phyloP scores from a whole-genome alignment of 1,140 invertebrate species.

The Drosophila novamexicana region DNA sequence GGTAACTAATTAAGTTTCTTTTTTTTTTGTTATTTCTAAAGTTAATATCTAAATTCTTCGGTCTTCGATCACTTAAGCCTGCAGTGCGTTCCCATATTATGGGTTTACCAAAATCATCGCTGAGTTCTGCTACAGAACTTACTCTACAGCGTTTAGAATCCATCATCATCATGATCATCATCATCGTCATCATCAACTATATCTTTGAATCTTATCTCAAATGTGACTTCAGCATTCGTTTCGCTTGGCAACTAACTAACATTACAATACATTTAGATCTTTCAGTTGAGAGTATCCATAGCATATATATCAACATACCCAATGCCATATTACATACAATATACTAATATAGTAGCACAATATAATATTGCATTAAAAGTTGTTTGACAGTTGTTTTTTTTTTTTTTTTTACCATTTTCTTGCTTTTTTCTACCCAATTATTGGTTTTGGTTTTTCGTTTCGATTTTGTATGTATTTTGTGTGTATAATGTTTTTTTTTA shows the following conservation, averaged over 20 bases:
- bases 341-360: conserved; percentile 69
- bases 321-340: conserved; percentile 45
- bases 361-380: conserved; percentile 74
- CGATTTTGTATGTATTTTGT: conserved; percentile 38
- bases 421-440: conserved; percentile 52
- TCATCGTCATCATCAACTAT: background rate
- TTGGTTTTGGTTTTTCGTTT: conserved; percentile 32
- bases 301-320: conserved; percentile 23
- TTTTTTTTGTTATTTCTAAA: conserved; percentile 53
- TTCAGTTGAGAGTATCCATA: conserved; percentile 55
- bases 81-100: conserved; percentile 73
- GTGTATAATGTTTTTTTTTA: conserved; percentile 27
- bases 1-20: conserved; percentile 57
- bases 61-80: conserved; percentile 49
- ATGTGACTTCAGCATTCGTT: conserved; percentile 71
- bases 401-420: conserved; percentile 13
- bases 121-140: conserved; percentile 72
- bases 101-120: conserved; percentile 62
- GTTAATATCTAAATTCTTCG: conserved; percentile 54
- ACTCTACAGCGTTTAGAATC: conserved; percentile 30
- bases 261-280: conserved; percentile 75
- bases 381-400: conserved; percentile 34
- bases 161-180: background rate
- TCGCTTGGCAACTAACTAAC: conserved; percentile 70
- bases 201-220: conserved; percentile 17